Base-by-base conservation (phyloP, 2,888 invertebrate genomes). In the Dendrolimus houi region DNA sequence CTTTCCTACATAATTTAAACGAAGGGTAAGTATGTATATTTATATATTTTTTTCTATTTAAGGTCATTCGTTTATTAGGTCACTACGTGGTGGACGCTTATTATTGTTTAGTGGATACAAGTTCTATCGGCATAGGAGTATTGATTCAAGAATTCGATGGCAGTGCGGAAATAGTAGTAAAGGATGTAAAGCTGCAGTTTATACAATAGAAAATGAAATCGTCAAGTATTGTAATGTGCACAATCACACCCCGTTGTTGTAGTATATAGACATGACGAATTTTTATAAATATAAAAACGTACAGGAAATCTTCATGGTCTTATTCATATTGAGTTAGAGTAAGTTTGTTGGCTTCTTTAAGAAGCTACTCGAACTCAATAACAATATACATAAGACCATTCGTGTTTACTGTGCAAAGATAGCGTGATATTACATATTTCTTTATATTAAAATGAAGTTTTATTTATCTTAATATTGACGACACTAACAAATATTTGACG, bases 141-240 rank as follows among this genome's bases (percentile, higher is more conserved):
- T 41, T 8, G 56, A 54, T 0, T 1, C 9, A 9, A 63, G 55
- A 17, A 61, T 54, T 0, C 54, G 63, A 9, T 65, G 65, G 66
- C 29, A 17, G 14, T 64, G 66, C 52, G 55, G 60, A 2, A 60
- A 67, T 52, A 58, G 61, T 1, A 56, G 57, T 8, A 61, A 55
- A 7, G 64, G 66, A 0, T 76, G 77, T 55, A 58, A 57, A 1
- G 73, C 74, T 0, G 64, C 65, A 7, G 55, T 75, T 0, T 64
- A 62, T 17, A 75, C 76, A 0, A 52, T 69, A 7, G 64, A 68
- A 0, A 64, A 72, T 53, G 42, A 58, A 9, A 67, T 75, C 7
- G 54, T 71, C 1, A 59, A 57, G 52, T 54, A 61, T 9, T 64
- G 59, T 7, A 64, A 70, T 41, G 42, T 57, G 1, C 74, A 75